phyloP scores from a whole-genome alignment of 2,797 vertebrate genomes.

The Cyclopterus lumpus region DNA sequence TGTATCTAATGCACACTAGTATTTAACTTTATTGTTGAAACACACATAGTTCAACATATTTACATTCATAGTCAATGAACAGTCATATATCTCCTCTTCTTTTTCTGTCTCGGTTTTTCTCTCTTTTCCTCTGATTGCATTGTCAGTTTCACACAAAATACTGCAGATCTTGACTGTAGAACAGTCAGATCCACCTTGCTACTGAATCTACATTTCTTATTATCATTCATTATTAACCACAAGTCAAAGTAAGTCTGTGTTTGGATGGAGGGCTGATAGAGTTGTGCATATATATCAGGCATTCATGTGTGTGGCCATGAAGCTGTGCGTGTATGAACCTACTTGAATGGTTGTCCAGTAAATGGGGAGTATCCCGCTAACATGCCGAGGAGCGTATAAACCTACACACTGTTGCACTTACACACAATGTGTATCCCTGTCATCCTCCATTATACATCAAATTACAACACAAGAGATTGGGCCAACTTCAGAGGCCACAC shows the following conservation, averaged over 20 bases:
- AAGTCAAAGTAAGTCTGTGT: conserved; percentile 2
- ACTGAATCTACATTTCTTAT: not conserved
- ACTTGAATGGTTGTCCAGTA: conserved; percentile 19
- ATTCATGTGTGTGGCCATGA: not conserved
- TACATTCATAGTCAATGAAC: not conserved
- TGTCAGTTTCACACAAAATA: not conserved
- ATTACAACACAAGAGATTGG: conserved; percentile 58
- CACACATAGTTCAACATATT: not conserved
- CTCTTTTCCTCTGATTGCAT: not conserved
- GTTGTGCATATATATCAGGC: not conserved
- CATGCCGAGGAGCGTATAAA: conserved; percentile 19
- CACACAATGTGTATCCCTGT: conserved; percentile 53
- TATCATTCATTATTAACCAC: not conserved
- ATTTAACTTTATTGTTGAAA: not conserved
- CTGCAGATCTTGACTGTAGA: not conserved
- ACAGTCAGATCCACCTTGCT: not conserved
- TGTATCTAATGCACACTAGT: not conserved
- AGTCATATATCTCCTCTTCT: not conserved
- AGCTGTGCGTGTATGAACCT: not conserved
- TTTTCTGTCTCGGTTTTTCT: not conserved
- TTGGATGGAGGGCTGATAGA: not conserved
- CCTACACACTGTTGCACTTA: conserved; percentile 1
- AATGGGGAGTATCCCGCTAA: conserved; percentile 1
- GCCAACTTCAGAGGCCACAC: conserved; percentile 28
- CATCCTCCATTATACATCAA: conserved; percentile 69